These are phyloP conservation scores for Apomyelois bistriatella DNA, from an alignment of 2,888 invertebrate genomes.

Conservation along the genomic window DNA sequence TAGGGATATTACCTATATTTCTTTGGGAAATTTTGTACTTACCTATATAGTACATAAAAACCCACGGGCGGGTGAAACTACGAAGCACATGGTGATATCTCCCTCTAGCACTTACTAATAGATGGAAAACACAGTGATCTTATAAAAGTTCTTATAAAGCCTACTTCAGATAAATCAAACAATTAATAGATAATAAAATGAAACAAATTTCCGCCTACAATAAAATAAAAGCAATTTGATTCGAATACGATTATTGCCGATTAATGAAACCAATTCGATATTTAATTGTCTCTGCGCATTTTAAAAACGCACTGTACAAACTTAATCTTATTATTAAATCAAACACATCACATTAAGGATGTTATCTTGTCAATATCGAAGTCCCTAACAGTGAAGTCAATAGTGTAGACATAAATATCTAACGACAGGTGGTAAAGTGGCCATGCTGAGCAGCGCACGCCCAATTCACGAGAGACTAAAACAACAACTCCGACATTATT, in stretches of 20 bases:
- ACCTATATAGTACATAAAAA: no score
- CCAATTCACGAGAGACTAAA: slow-evolving; percentile 42
- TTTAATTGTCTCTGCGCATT: slow-evolving; percentile 58
- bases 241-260: slow-evolving; percentile 9
- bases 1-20: no score
- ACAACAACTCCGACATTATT: slow-evolving; percentile 38
- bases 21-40: no score
- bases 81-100: no score
- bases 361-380: slow-evolving; percentile 80
- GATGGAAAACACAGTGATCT: no score
- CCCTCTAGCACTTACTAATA: no score
- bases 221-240: slow-evolving; percentile 1
- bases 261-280: slow-evolving; percentile 27
- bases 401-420: slow-evolving; percentile 80
- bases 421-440: slow-evolving; percentile 80
- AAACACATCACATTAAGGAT: slow-evolving; percentile 81
- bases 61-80: no score
- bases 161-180: not conserved
- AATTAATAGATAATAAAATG: not conserved
- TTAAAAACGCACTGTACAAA: slow-evolving; percentile 59
- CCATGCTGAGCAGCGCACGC: slow-evolving; percentile 77
- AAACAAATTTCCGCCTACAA: no score
- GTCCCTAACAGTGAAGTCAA: slow-evolving; percentile 79
- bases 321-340: slow-evolving; percentile 81
- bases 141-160: no score